Evolutionary conservation across 2,888 invertebrate genomes (phyloP).

Genomic region (Epistrophella euchroma): DNA sequence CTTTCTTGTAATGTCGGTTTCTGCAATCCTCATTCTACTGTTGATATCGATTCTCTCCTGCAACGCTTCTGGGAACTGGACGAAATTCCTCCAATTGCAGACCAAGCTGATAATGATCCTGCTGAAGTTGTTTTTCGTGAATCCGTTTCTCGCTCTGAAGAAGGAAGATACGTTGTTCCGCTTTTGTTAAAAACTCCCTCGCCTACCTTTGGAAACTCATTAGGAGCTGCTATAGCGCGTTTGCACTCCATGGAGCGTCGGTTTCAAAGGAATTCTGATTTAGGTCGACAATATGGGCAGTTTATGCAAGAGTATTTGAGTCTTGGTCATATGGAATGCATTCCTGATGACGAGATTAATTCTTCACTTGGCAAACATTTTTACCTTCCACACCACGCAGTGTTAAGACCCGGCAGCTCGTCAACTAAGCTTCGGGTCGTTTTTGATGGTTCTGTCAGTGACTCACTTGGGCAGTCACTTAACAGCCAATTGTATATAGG

Average conservation of each 20-base stretch:
- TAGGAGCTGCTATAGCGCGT: neutral
- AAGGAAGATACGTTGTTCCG: conserved; percentile 26
- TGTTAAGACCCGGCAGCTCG: too few species aligned
- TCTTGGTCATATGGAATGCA: too few species aligned
- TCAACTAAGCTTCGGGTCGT: too few species aligned
- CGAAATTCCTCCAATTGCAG: neutral
- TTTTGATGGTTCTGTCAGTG: too few species aligned
- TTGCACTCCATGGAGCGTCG: conserved; percentile 24
- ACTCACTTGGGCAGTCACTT: conserved; percentile 5
- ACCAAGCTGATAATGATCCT: neutral
- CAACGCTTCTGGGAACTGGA: conserved; percentile 53
- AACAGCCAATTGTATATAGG: conserved; percentile 33
- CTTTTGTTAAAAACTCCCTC: conserved; percentile 18
- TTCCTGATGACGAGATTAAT: too few species aligned
- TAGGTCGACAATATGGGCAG: too few species aligned
- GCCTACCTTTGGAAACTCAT: conserved; percentile 12
- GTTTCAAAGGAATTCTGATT: neutral
- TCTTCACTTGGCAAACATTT: too few species aligned
- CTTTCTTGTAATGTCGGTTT: conserved; percentile 12
- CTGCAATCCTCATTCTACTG: conserved; percentile 9
- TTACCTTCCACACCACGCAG: too few species aligned
- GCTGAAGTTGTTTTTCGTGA: conserved; percentile 31
- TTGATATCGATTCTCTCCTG: too few species aligned
- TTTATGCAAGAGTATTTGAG: too few species aligned
- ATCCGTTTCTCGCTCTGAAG: conserved; percentile 15